phyloP scores from a whole-genome alignment of 2,113 vertebrate genomes.

The Lophura nycthemera region DNA sequence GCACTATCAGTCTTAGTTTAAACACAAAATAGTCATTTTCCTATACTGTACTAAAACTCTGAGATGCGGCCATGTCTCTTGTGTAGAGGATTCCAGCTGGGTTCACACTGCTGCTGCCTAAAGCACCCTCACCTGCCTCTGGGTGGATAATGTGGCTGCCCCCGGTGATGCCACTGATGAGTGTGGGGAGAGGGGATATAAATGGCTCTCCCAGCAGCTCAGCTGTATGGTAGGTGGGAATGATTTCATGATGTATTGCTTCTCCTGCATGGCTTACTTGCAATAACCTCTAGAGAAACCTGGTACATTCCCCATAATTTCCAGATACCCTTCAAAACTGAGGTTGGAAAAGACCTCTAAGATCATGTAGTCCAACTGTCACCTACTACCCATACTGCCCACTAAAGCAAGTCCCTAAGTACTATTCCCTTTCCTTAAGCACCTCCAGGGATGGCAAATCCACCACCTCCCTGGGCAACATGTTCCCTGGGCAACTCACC shows the following conservation, averaged over 20 bases:
- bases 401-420: no score
- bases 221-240: background rate
- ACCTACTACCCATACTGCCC: no score
- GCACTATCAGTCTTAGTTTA: background rate
- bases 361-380: no score
- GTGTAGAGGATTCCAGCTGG: background rate
- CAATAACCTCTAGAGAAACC: rapidly evolving
- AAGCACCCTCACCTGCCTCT: background rate
- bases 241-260: rapidly evolving
- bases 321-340: background rate
- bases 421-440: no score
- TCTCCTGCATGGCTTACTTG: rapidly evolving
- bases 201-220: rapidly evolving
- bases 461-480: no score
- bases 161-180: background rate
- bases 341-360: no score
- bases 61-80: rapidly evolving
- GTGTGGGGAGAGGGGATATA: background rate
- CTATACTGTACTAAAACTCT: background rate
- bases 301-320: background rate
- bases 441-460: no score
- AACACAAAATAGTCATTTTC: background rate
- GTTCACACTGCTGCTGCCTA: background rate
- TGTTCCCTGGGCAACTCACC: no score
- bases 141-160: background rate